Evolutionary conservation across 2,113 vertebrate species (phyloP).

Genomic region (Bombycilla garrulus): DNA sequence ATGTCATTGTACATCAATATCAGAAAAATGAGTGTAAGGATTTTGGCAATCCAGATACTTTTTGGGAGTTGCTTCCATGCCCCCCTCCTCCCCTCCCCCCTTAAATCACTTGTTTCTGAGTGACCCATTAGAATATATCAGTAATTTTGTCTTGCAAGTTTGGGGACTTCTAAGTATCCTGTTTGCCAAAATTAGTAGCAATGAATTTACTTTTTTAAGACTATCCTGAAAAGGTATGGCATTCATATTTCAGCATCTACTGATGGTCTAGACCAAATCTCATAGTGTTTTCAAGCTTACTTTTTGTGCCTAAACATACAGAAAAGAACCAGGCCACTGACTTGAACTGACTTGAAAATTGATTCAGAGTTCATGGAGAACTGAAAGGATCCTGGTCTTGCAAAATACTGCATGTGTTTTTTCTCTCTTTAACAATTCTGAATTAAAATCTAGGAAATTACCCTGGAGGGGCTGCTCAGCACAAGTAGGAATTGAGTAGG

Average conservation of each 20-base stretch:
- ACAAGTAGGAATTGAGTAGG: background rate
- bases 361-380: background rate
- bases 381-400: background rate
- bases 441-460: background rate
- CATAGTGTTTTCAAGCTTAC: background rate
- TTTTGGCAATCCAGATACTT: background rate
- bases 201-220: background rate
- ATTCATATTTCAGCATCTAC: background rate
- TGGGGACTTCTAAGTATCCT: background rate
- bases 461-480: background rate
- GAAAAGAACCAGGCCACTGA: background rate
- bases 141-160: background rate
- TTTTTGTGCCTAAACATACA: background rate
- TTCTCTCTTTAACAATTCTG: background rate
- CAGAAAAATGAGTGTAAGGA: background rate
- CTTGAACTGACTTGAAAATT: background rate
- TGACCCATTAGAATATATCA: background rate
- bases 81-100: fast-evolving
- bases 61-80: background rate
- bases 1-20: too few relatives aligned
- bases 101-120: background rate
- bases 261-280: background rate
- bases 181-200: background rate
- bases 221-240: background rate
- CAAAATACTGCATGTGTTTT: background rate